A percentile compares a stretch with the other conserved stretches of the same genome.
phyloP scores from a whole-genome alignment of 2,113 vertebrate genomes.

The Verasper variegatus region DNA sequence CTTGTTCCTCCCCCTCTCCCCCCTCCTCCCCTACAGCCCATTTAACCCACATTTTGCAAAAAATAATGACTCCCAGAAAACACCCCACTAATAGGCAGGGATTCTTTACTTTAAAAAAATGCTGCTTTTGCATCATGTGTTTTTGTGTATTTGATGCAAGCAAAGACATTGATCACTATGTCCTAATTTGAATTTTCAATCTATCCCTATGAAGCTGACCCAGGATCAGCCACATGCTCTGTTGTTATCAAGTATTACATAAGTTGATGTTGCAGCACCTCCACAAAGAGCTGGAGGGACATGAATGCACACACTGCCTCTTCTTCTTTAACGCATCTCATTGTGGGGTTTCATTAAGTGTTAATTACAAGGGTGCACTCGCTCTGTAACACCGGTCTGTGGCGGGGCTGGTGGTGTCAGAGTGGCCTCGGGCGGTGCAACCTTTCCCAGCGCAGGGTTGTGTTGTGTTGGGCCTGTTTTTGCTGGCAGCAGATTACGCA shows the following conservation, averaged over 20 bases:
- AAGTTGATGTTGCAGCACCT: slow-evolving; percentile 32
- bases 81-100: neutral
- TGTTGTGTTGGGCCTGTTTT: slow-evolving; percentile 7
- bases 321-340: neutral
- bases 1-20: neutral
- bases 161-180: neutral
- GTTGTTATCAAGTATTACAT: slow-evolving; percentile 8
- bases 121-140: neutral
- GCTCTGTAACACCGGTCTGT: slow-evolving; percentile 7
- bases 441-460: slow-evolving; percentile 18
- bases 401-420: slow-evolving; percentile 13
- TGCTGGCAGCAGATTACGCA: slow-evolving; percentile 53
- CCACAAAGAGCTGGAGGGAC: neutral
- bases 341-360: neutral
- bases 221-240: slow-evolving; percentile 27
- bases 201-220: slow-evolving; percentile 22
- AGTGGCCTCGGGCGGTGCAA: slow-evolving; percentile 48
- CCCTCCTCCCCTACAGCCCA: neutral
- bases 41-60: slow-evolving; percentile 16
- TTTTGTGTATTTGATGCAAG: neutral
- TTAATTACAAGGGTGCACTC: slow-evolving; percentile 1
- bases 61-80: neutral
- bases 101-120: neutral
- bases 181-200: slow-evolving; percentile 1
- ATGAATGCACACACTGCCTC: neutral